phyloP scores from a whole-genome alignment of 2,888 invertebrate species.

The Pilophorus perplexus region DNA sequence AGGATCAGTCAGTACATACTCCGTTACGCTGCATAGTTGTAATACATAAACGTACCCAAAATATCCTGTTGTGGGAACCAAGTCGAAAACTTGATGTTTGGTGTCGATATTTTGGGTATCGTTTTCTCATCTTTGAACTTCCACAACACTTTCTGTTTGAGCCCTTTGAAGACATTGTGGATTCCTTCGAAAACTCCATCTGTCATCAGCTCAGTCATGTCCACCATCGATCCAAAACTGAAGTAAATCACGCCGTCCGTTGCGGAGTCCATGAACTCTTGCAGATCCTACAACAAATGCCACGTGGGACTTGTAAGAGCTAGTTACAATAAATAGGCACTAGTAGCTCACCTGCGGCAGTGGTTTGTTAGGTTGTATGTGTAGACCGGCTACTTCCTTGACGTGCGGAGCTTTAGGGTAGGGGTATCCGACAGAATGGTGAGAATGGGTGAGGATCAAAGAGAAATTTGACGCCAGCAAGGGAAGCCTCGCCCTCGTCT shows the following conservation, averaged over 20 bases:
- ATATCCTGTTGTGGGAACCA: too few species aligned
- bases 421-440: slow-evolving; percentile 39
- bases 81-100: too few species aligned
- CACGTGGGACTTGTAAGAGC: not conserved
- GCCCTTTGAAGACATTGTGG: slow-evolving; percentile 14
- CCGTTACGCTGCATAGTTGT: too few species aligned
- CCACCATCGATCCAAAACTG: slow-evolving; percentile 19
- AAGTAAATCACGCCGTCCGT: too few species aligned
- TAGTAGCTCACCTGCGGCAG: too few species aligned
- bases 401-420: slow-evolving; percentile 54
- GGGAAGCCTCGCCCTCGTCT: slow-evolving; percentile 39
- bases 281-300: slow-evolving; percentile 12
- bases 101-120: too few species aligned
- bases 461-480: slow-evolving; percentile 44
- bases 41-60: too few species aligned
- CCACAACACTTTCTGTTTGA: too few species aligned
- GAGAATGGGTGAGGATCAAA: slow-evolving; percentile 46
- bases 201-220: slow-evolving; percentile 15
- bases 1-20: too few species aligned
- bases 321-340: not conserved
- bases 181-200: slow-evolving; percentile 15
- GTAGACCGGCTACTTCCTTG: too few species aligned
- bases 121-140: too few species aligned
- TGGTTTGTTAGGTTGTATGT: too few species aligned
- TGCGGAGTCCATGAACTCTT: slow-evolving; percentile 23